Percentiles rank a stretch among this genome's conserved stretches.
These are phyloP conservation scores for Zonitis immaculata DNA, from an alignment of 2,888 invertebrate species.

Conservation along the genomic window DNA sequence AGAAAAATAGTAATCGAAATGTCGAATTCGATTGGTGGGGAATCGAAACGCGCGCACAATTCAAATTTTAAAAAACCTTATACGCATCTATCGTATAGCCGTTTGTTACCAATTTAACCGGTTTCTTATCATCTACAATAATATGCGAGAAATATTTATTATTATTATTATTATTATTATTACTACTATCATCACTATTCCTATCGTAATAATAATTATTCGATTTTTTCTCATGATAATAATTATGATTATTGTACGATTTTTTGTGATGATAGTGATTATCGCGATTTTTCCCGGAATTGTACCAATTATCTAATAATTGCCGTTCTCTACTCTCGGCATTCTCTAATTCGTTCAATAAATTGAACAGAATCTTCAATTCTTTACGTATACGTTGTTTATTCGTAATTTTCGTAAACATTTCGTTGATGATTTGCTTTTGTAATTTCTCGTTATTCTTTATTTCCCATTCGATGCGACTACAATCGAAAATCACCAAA, in stretches of 20 bases:
- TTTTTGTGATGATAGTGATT: not conserved
- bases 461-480: slow-evolving; percentile 46
- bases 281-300: not conserved
- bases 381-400: slow-evolving; percentile 43
- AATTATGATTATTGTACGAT: not conserved
- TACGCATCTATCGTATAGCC: slow-evolving; percentile 14
- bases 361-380: slow-evolving; percentile 45
- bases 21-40: too few species aligned
- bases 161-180: not conserved
- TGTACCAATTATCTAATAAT: slow-evolving; percentile 1
- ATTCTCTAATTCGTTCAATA: slow-evolving; percentile 36
- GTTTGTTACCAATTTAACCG: slow-evolving; percentile 14
- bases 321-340: slow-evolving; percentile 29
- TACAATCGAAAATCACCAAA: slow-evolving; percentile 34
- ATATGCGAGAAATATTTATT: slow-evolving; percentile 1
- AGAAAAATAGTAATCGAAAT: too few species aligned
- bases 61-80: slow-evolving; percentile 6
- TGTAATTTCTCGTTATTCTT: slow-evolving; percentile 43
- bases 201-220: not conserved
- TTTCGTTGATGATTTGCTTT: slow-evolving; percentile 45
- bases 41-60: too few species aligned
- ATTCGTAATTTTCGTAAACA: slow-evolving; percentile 32
- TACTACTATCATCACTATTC: not conserved
- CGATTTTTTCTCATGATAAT: too few species aligned
- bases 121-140: slow-evolving; percentile 15